A percentile compares a stretch with the other conserved stretches of the same genome.
phyloP scores from a whole-genome alignment of 2,113 vertebrate species.

The Tragelaphus strepsiceros region DNA sequence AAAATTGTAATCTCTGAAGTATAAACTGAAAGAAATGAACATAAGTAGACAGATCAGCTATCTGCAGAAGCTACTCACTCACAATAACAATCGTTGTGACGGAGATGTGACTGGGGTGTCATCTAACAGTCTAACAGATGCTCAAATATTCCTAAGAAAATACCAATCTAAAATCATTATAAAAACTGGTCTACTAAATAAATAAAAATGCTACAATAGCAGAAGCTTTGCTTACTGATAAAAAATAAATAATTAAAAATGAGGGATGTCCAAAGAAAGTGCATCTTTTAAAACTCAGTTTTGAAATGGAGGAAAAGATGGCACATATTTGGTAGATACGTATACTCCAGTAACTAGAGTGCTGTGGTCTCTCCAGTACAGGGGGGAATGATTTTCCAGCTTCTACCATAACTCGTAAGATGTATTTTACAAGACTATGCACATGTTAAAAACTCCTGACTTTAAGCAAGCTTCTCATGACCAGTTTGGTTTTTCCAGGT shows the following conservation, averaged over 20 bases:
- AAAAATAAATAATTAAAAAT: background rate
- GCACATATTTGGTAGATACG: background rate
- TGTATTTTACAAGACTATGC: background rate
- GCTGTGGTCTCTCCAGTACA: background rate
- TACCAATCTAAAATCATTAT: background rate
- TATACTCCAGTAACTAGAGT: background rate
- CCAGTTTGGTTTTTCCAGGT: background rate
- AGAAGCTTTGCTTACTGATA: background rate
- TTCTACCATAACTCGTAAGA: background rate
- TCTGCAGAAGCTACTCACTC: background rate
- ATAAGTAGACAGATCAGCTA: background rate
- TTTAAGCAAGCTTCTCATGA: background rate
- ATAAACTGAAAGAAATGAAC: slow-evolving; percentile 26
- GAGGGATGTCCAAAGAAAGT: background rate
- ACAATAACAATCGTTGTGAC: background rate
- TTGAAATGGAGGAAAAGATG: background rate
- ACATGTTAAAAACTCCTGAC: background rate
- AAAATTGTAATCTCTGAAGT: slow-evolving; percentile 13
- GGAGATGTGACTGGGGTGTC: background rate
- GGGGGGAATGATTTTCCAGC: background rate
- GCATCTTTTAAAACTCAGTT: background rate
- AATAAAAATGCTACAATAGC: background rate
- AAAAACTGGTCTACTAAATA: background rate
- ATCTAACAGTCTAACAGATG: background rate
- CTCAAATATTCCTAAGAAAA: background rate